Conservation (phyloP, 2,797 vertebrate species). For the Tympanoctomys barrerae region DNA sequence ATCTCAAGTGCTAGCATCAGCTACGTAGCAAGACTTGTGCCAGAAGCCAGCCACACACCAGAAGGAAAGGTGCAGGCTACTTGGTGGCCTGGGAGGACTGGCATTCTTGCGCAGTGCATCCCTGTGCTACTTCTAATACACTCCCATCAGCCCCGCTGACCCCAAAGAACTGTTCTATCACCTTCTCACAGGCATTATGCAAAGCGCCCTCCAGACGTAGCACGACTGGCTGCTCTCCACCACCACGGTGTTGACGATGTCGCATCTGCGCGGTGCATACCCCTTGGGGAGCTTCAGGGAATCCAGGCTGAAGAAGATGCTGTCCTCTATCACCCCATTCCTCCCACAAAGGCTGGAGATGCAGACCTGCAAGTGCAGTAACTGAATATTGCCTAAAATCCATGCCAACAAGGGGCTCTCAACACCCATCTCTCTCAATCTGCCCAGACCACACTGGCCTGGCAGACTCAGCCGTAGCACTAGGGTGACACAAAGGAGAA, state of each 20-base stretch:
- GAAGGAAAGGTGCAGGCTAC: neutral
- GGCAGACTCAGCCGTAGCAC: neutral
- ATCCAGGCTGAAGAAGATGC: slow-evolving; percentile 94
- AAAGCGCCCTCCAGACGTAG: slow-evolving; percentile 96
- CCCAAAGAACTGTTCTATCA: slow-evolving; percentile 82
- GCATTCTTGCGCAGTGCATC: neutral
- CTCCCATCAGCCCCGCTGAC: neutral
- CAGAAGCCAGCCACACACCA: neutral
- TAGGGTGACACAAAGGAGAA: neutral
- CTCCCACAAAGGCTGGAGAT: slow-evolving; percentile 92
- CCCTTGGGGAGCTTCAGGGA: slow-evolving; percentile 91
- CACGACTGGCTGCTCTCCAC: slow-evolving; percentile 96
- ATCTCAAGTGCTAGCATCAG: neutral
- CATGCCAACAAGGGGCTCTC: neutral
- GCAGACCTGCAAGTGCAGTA: slow-evolving; percentile 87
- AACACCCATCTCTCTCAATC: neutral
- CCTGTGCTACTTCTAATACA: neutral
- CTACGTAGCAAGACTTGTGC: neutral
- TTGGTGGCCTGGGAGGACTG: neutral
- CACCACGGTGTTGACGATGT: slow-evolving; percentile 93
- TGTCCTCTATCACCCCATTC: slow-evolving; percentile 93
- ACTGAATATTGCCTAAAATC: neutral
- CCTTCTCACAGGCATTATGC: slow-evolving; percentile 91
- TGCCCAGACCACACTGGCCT: neutral
- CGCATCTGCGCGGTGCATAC: slow-evolving; percentile 90